Percentiles rank a stretch among this genome's conserved stretches.
phyloP scores from a whole-genome alignment of 1,140 invertebrate species.

The Idris sp. region DNA sequence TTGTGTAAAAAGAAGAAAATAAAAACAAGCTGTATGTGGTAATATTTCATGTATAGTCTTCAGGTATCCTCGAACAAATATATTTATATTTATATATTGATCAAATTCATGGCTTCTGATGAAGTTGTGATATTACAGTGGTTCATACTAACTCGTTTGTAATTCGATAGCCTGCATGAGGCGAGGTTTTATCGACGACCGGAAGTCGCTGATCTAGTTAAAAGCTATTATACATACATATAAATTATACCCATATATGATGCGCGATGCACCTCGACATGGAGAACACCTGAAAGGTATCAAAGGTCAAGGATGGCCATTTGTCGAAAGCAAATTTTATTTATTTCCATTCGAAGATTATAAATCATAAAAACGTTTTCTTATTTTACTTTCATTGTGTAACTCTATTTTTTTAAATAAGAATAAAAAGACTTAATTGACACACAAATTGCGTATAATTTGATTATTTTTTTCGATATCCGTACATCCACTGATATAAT shows the following conservation, averaged over 20 bases:
- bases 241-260: conserved; percentile 61
- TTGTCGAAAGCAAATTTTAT: conserved; percentile 39
- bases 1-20: conserved; percentile 31
- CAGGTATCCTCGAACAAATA: conserved; percentile 42
- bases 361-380: too few relatives aligned
- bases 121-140: conserved; percentile 60
- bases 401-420: too few relatives aligned
- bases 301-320: conserved; percentile 60
- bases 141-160: conserved; percentile 62
- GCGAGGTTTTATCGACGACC: conserved; percentile 59
- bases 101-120: conserved; percentile 56
- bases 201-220: conserved; percentile 64
- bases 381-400: too few relatives aligned
- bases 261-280: conserved; percentile 54
- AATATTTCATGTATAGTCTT: conserved; percentile 57
- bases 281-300: conserved; percentile 61
- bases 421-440: too few relatives aligned
- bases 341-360: conserved; percentile 15
- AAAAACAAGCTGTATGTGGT: conserved; percentile 12
- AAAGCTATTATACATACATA: conserved; percentile 61
- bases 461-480: too few relatives aligned
- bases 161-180: conserved; percentile 58
- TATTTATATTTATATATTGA: conserved; percentile 23
- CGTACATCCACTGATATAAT: too few relatives aligned
- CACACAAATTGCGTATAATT: too few relatives aligned